Evolutionary conservation across 2,888 invertebrate genomes (phyloP).

Genomic region (Ariolimax columbianus): DNA sequence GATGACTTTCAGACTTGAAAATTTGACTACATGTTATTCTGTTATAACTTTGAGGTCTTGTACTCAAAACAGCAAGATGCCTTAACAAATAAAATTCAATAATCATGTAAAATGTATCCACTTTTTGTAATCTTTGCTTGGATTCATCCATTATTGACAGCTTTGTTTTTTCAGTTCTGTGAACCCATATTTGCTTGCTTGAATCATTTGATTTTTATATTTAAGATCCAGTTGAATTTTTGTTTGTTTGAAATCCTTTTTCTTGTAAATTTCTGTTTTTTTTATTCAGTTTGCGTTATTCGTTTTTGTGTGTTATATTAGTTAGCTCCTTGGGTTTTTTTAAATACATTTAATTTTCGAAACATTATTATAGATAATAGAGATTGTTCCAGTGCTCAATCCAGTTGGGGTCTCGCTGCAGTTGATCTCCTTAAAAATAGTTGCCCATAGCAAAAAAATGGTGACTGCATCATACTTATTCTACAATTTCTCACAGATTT

Average conservation of each 20-base stretch:
- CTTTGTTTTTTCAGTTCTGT: background rate
- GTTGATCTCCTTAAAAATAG: no score
- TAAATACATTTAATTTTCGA: background rate
- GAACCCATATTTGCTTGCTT: background rate
- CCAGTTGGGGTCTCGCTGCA: background rate
- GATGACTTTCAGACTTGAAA: background rate
- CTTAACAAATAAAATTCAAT: background rate
- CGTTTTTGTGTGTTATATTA: no score
- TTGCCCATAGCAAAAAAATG: no score
- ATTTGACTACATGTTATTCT: background rate
- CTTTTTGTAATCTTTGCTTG: background rate
- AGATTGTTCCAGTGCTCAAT: background rate
- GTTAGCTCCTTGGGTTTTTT: no score
- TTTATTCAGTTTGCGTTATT: no score
- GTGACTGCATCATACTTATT: no score
- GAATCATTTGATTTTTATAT: background rate
- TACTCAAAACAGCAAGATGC: conserved; percentile 20
- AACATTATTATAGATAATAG: background rate
- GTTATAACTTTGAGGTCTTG: background rate
- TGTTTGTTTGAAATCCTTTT: background rate
- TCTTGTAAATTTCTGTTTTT: background rate
- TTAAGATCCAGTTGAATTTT: background rate
- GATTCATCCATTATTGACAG: conserved; percentile 2
- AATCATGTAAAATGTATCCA: background rate
- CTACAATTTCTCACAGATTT: background rate